Conservation (phyloP, 2,797 vertebrate genomes). For the Telmatherina bonti region DNA sequence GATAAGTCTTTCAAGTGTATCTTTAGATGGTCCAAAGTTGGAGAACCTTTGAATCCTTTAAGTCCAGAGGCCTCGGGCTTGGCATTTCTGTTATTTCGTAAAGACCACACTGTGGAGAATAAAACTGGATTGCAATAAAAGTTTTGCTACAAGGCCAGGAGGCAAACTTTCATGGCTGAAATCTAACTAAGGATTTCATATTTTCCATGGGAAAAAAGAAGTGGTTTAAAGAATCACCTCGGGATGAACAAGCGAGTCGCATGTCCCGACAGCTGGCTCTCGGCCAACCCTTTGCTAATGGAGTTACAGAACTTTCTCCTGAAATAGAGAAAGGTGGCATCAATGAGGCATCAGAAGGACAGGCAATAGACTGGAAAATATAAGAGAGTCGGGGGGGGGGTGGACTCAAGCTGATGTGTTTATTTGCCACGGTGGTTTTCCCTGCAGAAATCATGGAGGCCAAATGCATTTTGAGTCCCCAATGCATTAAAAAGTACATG, state of each 20-base stretch:
- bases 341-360: constrained; percentile 60
- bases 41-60: not conserved
- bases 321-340: constrained; percentile 24
- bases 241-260: constrained; percentile 12
- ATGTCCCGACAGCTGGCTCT: constrained; percentile 22
- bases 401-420: constrained; percentile 59
- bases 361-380: constrained; percentile 61
- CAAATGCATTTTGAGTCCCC: constrained; percentile 49
- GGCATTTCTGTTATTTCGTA: too few species aligned
- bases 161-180: not conserved
- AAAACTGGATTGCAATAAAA: too few species aligned
- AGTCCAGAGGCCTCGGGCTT: not conserved
- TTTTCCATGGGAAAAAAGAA: not conserved
- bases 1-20: too few species aligned
- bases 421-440: constrained; percentile 40
- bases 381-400: constrained; percentile 13
- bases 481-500: constrained; percentile 41
- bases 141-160: not conserved
- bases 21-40: not conserved
- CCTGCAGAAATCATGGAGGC: constrained; percentile 39
- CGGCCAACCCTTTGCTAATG: constrained; percentile 35
- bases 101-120: too few species aligned
- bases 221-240: not conserved
- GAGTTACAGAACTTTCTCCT: constrained; percentile 39
- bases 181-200: not conserved